Evolutionary conservation across 1,140 invertebrate species (phyloP).

Genomic region (Argopecten irradians): DNA sequence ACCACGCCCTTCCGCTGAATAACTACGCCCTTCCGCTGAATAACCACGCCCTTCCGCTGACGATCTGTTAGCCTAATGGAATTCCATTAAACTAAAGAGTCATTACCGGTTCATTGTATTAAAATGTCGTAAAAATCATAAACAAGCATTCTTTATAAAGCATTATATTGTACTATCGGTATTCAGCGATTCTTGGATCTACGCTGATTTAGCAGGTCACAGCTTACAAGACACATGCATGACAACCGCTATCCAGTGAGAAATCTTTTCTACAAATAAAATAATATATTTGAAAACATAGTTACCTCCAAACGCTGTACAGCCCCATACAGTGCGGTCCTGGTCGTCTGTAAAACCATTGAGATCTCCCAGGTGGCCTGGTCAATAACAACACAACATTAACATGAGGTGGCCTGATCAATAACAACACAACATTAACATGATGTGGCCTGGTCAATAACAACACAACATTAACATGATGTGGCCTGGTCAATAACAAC

Average conservation of each 20-base stretch:
- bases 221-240: background rate
- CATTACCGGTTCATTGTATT: too few relatives aligned
- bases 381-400: background rate
- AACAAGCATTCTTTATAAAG: background rate
- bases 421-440: background rate
- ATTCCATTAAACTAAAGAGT: too few relatives aligned
- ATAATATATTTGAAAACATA: background rate
- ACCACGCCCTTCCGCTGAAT: too few relatives aligned
- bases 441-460: background rate
- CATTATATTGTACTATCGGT: background rate
- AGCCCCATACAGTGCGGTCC: conserved; percentile 32
- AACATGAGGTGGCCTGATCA: background rate
- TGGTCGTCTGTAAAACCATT: conserved; percentile 55
- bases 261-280: background rate
- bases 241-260: background rate
- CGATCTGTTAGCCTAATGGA: too few relatives aligned
- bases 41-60: too few relatives aligned
- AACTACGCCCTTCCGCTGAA: too few relatives aligned
- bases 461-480: background rate
- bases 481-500: conserved; percentile 47
- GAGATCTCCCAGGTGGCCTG: conserved; percentile 61
- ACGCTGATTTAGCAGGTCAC: background rate
- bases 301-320: background rate
- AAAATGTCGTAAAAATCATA: background rate
- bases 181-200: background rate